These are phyloP conservation scores for Syngnathus typhle DNA, from an alignment of 2,113 vertebrate species.

Conservation along the genomic window DNA sequence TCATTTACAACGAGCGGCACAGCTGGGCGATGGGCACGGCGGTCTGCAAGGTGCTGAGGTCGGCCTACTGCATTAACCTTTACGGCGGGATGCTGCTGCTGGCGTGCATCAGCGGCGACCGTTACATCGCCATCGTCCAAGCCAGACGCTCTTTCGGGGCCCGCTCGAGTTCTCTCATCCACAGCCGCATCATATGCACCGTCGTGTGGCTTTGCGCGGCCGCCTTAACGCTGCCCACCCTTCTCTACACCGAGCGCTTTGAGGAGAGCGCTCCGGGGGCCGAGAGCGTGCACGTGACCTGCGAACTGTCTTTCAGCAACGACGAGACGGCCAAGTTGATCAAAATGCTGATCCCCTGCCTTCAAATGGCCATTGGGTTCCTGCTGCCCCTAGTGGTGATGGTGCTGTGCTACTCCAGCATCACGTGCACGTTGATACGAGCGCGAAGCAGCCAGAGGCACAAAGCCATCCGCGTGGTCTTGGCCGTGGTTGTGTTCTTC, in stretches of 20 bases:
- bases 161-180: constrained; percentile 54
- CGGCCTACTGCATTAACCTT: constrained; percentile 84
- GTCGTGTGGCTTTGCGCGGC: constrained; percentile 73
- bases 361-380: constrained; percentile 81
- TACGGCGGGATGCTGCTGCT: constrained; percentile 88
- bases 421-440: constrained; percentile 72
- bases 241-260: constrained; percentile 65
- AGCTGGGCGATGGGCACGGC: constrained; percentile 73
- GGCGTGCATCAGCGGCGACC: constrained; percentile 83
- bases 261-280: fast-evolving
- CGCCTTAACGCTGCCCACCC: constrained; percentile 73
- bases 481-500: constrained; percentile 80
- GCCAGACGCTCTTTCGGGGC: constrained; percentile 77
- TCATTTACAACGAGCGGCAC: constrained; percentile 68
- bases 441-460: constrained; percentile 78
- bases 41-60: constrained; percentile 75
- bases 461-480: constrained; percentile 80
- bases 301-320: constrained; percentile 62
- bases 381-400: constrained; percentile 80
- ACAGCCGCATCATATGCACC: constrained; percentile 72
- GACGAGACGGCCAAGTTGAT: constrained; percentile 47
- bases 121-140: constrained; percentile 87
- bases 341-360: constrained; percentile 76
- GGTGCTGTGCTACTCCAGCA: constrained; percentile 78
- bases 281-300: constrained; percentile 38